Conservation (phyloP, 1,140 invertebrate species). For the Bombus superbus region DNA sequence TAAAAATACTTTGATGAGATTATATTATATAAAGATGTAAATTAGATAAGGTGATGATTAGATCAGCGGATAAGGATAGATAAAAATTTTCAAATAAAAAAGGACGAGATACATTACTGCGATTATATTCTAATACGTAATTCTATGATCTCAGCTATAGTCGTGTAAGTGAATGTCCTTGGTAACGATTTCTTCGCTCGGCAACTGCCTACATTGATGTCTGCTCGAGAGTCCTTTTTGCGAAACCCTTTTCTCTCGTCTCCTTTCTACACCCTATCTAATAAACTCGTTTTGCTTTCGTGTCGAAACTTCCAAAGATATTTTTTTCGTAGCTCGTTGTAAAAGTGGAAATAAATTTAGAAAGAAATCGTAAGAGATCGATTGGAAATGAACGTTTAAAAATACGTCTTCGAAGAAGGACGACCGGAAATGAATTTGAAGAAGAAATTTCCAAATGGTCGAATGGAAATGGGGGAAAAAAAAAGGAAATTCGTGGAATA, state of each 20-base stretch:
- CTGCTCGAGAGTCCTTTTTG: slow-evolving; percentile 11
- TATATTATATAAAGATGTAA: not conserved
- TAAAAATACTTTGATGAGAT: not conserved
- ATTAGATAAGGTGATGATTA: not conserved
- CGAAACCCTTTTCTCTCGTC: not conserved
- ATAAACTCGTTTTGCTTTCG: not conserved
- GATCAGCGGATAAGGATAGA: too few relatives aligned
- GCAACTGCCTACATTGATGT: slow-evolving; percentile 26
- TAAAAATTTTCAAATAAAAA: not conserved
- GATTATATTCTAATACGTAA: not conserved
- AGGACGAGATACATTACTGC: not conserved
- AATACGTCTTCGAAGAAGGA: too few relatives aligned
- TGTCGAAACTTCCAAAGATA: not conserved
- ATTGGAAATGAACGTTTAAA: not conserved
- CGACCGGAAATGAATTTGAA: too few relatives aligned
- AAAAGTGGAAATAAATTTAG: not conserved
- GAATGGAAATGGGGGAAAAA: not conserved
- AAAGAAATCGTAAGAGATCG: not conserved
- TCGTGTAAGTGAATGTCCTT: slow-evolving; percentile 56
- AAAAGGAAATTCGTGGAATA: too few relatives aligned
- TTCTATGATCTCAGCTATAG: slow-evolving; percentile 5
- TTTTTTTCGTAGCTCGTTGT: not conserved
- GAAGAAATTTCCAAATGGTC: not conserved
- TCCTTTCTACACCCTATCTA: not conserved
- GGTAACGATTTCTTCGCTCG: slow-evolving; percentile 32